Percentiles rank a stretch among this genome's conserved stretches.
Conservation (phyloP, 2,797 vertebrate genomes). For the Rhynchotus rufescens region DNA sequence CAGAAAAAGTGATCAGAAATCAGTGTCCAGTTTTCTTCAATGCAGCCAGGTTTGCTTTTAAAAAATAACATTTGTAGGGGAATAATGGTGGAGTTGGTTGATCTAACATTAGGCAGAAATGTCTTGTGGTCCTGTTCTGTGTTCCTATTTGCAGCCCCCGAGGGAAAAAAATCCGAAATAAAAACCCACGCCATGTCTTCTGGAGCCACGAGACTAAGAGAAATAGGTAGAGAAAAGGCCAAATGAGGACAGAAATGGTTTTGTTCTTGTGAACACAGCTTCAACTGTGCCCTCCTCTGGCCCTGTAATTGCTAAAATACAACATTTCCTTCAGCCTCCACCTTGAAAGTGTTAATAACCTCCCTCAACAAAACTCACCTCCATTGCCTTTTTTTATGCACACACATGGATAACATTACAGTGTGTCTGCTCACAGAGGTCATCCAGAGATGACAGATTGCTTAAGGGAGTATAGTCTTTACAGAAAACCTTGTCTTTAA, state of each 20-base stretch:
- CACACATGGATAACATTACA: not conserved
- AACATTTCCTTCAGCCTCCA: not conserved
- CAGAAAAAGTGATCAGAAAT: not conserved
- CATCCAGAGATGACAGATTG: not conserved
- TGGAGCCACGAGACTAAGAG: not conserved
- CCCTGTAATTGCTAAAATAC: not conserved
- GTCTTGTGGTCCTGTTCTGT: not conserved
- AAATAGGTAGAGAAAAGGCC: not conserved
- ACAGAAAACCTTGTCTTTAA: not conserved
- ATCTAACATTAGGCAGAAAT: not conserved
- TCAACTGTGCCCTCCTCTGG: not conserved
- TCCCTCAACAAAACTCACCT: not conserved
- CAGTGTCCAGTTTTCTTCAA: not conserved
- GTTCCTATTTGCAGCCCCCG: not conserved
- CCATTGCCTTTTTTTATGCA: not conserved
- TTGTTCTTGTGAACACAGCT: not conserved
- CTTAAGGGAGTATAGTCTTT: not conserved
- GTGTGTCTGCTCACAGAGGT: not conserved
- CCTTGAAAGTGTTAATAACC: not conserved
- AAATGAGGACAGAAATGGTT: not conserved
- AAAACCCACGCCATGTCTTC: rapidly evolving
- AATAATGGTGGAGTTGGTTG: not conserved
- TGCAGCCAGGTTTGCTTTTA: not conserved
- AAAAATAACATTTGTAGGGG: not conserved
- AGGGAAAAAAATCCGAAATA: not conserved